Evolutionary conservation across 2,113 vertebrate species (phyloP).

Genomic region (Jaculus jaculus): DNA sequence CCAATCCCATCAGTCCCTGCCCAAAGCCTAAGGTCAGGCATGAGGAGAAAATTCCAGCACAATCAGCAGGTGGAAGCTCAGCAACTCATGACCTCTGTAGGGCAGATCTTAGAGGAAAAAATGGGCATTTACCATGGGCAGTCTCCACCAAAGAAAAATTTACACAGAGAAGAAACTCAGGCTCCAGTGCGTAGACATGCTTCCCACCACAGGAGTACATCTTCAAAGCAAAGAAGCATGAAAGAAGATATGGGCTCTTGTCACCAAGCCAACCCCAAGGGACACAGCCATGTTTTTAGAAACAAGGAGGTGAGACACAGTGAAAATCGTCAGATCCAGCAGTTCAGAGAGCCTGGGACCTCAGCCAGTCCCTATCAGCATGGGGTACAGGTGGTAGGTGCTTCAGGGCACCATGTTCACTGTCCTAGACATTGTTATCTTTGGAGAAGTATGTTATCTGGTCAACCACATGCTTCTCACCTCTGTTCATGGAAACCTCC

Average conservation of each 20-base stretch:
- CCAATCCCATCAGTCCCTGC: background rate
- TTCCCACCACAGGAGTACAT: accelerated
- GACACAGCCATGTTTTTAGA: too few species aligned
- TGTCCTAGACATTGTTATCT: too few species aligned
- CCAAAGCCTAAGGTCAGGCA: background rate
- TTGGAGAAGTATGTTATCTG: background rate
- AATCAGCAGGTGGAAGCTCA: too few species aligned
- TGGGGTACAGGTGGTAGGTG: too few species aligned
- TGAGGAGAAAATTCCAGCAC: accelerated
- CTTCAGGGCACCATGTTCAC: background rate
- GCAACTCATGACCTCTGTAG: background rate
- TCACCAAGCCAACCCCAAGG: too few species aligned
- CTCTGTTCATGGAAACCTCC: background rate
- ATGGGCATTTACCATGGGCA: background rate
- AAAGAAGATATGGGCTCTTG: accelerated
- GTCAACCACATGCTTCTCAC: background rate
- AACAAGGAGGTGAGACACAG: background rate
- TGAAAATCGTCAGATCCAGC: too few species aligned
- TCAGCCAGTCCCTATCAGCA: background rate
- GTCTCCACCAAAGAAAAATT: accelerated
- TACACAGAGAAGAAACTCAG: background rate
- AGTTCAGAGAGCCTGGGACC: background rate
- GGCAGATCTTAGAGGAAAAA: background rate
- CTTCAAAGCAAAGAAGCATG: too few species aligned
- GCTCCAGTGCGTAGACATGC: accelerated